Evolutionary conservation across 2,888 invertebrate species (phyloP).

Genomic region (Cephus nigrinus): DNA sequence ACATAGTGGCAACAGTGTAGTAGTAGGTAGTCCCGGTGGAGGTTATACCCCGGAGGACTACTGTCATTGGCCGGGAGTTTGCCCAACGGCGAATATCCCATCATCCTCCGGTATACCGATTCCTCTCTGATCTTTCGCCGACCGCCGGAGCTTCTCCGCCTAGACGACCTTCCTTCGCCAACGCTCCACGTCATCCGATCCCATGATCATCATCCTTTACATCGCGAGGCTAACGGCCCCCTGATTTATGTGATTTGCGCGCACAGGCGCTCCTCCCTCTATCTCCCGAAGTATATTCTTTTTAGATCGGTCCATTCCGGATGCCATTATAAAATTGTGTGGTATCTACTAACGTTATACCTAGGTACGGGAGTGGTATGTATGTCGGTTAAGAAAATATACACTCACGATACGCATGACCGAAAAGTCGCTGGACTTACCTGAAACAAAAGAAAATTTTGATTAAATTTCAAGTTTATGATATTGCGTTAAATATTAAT

Average conservation of each 20-base stretch:
- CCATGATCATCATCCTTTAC: neutral
- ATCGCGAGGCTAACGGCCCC: neutral
- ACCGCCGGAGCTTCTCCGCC: neutral
- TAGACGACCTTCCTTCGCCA: neutral
- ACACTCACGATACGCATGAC: neutral
- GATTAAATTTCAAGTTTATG: neutral
- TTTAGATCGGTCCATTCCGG: neutral
- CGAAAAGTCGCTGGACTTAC: constrained; percentile 33
- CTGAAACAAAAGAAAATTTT: constrained; percentile 36
- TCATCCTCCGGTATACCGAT: neutral
- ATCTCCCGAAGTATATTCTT: neutral
- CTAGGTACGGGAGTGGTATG: too few relatives aligned
- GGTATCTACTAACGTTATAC: neutral
- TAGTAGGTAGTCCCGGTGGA: neutral
- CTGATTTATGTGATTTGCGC: neutral
- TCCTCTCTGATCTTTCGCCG: neutral
- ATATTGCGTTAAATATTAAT: neutral
- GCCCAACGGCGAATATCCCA: neutral
- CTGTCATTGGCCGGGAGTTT: neutral
- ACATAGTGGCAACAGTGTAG: neutral
- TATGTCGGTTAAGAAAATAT: neutral
- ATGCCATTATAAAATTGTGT: neutral
- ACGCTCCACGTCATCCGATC: neutral
- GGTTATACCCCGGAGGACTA: neutral
- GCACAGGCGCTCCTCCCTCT: constrained; percentile 6